Evolutionary conservation across 2,888 invertebrate species (phyloP), one percentile per base, ranked within the genome.

Genomic region (Chymomyza caudatula): DNA sequence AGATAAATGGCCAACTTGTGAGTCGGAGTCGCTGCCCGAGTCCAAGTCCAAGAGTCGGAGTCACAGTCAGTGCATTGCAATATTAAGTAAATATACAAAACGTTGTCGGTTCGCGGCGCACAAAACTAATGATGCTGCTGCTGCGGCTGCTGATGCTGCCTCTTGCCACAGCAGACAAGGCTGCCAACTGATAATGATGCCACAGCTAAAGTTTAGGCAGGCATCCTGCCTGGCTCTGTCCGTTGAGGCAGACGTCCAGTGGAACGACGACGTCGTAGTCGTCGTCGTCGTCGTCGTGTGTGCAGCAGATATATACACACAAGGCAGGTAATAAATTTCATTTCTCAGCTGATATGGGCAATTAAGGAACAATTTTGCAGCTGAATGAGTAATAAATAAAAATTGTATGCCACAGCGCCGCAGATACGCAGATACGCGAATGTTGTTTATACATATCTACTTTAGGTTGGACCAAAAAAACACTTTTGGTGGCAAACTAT

Each of bases 281-380:
- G 25, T 44, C 44, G 42, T 52, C 19, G 44, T 44, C 57, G 58
- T 29, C 65, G 69, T 64, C 65, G 74, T 68, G 67, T 66, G 75
- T 20, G 54, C 42, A 54, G 8, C 23, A 86, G 78, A 87, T 86
- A 86, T 81, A 81, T 87, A 81, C 80, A 81, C 80, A 81, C 80
- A 81, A 87, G 88, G 85, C 88, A 87, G 88, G 87, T 87, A 87
- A 87, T 87, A 87, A 87, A 87, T 87, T 88, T 86, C 86, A 86
- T 88, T 87, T 86, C 87, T 87, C 82, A 82, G 77, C 88, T 88
- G 88, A 88, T 87, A 88, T 86, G 87, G 88, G 85, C 88, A 87
- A 87, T 87, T 88, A 87, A 87, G 88, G 87, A 88, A 88, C 88
- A 88, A 87, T 87, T 87, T 87, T 88, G 88, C 88, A 88, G 88